A percentile compares a stretch with the other conserved stretches of the same genome.
These are phyloP conservation scores for Hyaena hyaena DNA, from an alignment of 2,113 vertebrate species.

Conservation along the genomic window DNA sequence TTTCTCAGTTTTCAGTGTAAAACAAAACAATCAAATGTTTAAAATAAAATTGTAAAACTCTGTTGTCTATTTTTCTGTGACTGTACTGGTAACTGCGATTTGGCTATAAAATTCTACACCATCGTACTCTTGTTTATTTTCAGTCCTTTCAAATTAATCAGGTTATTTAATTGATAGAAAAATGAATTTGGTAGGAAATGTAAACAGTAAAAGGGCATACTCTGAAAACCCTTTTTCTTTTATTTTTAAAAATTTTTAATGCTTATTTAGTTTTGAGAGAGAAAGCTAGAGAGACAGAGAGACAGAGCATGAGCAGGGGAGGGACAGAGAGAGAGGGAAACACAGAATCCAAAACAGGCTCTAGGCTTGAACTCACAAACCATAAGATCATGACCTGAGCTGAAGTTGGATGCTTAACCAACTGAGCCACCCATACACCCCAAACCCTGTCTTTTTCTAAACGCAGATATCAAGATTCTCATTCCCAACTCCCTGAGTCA, in stretches of 20 bases:
- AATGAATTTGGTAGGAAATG: not conserved
- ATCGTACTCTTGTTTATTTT: not conserved
- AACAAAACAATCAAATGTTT: not conserved
- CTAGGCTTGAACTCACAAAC: no score
- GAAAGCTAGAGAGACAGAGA: no score
- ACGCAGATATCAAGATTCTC: not conserved
- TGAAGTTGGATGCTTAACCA: no score
- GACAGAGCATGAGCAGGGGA: no score
- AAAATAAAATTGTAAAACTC: not conserved
- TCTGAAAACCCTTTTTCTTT: not conserved
- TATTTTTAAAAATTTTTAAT: no score
- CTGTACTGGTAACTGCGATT: not conserved
- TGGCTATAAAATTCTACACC: not conserved
- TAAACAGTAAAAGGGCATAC: not conserved
- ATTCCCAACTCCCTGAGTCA: not conserved
- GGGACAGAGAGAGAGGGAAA: no score
- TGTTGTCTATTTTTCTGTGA: not conserved
- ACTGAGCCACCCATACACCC: no score
- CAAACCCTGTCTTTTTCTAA: not conserved
- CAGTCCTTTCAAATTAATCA: not conserved
- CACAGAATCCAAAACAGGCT: no score
- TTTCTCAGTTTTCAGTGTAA: slow-evolving; percentile 14
- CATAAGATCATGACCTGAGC: no score
- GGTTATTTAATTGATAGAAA: not conserved
- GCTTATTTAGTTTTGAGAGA: no score